phyloP scores from a whole-genome alignment of 2,113 vertebrate species.

The Dromas ardeola region DNA sequence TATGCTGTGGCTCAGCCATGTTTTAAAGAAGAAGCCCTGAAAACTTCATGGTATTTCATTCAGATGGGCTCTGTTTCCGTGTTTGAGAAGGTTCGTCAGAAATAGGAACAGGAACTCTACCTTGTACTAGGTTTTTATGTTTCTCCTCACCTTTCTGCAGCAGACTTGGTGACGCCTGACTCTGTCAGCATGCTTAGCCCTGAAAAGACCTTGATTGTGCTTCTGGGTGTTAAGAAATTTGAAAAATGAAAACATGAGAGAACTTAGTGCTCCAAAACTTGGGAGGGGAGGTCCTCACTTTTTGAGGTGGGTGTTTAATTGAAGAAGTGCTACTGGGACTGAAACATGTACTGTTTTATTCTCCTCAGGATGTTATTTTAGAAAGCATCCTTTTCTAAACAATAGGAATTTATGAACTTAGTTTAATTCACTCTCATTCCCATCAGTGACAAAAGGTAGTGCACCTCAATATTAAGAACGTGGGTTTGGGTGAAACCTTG shows the following conservation, averaged over 20 bases:
- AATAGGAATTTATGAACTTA: background rate
- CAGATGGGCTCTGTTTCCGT: background rate
- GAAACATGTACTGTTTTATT: background rate
- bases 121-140: background rate
- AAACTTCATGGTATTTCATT: background rate
- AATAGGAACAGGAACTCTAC: background rate
- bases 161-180: background rate
- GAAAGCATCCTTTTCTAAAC: background rate
- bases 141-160: background rate
- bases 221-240: background rate
- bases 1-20: background rate
- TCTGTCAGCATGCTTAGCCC: background rate
- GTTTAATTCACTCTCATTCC: background rate
- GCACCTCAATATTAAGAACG: background rate
- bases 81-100: background rate
- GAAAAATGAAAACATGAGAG: background rate
- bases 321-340: background rate
- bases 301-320: background rate
- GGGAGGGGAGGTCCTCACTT: background rate
- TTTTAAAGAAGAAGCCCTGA: background rate
- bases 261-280: background rate
- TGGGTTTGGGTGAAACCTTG: background rate
- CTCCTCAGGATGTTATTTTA: background rate
- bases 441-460: background rate
- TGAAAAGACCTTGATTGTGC: background rate